Percentiles rank a stretch among this genome's conserved stretches.
phyloP scores from a whole-genome alignment of 2,113 vertebrate species.

The Cyrtonyx montezumae region DNA sequence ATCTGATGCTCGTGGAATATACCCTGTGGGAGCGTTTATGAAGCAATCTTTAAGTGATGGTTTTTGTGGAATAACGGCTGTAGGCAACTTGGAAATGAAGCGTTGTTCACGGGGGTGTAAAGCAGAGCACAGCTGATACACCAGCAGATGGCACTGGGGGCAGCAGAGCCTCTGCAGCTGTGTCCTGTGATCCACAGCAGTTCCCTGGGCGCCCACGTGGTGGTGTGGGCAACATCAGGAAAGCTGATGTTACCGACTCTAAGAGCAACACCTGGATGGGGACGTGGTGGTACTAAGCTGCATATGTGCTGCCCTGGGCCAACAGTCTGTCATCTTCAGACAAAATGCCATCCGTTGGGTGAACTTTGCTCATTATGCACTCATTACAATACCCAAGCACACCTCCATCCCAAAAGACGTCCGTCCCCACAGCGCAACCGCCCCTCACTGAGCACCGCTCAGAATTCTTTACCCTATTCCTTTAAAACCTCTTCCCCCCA shows the following conservation, averaged over 20 bases:
- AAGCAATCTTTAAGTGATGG: neutral
- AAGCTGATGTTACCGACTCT: too few species aligned
- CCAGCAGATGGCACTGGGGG: neutral
- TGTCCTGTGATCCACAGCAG: too few species aligned
- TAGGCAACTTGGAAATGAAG: neutral
- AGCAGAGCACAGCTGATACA: neutral
- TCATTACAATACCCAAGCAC: too few species aligned
- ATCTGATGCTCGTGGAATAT: neutral
- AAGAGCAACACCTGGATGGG: neutral
- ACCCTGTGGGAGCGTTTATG: neutral
- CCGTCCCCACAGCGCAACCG: too few species aligned
- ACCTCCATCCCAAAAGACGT: too few species aligned
- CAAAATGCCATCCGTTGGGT: neutral
- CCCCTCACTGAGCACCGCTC: too few species aligned
- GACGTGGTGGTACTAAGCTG: neutral
- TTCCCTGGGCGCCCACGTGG: too few species aligned
- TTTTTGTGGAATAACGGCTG: neutral
- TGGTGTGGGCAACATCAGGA: too few species aligned
- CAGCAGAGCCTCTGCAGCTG: too few species aligned
- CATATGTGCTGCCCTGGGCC: neutral
- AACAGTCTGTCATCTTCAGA: neutral
- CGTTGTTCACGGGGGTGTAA: neutral
- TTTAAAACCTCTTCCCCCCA: too few species aligned
- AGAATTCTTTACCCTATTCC: too few species aligned
- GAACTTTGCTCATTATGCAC: too few species aligned